These are phyloP conservation scores for Xenentodon cancila DNA, from an alignment of 2,797 vertebrate genomes.

Conservation along the genomic window DNA sequence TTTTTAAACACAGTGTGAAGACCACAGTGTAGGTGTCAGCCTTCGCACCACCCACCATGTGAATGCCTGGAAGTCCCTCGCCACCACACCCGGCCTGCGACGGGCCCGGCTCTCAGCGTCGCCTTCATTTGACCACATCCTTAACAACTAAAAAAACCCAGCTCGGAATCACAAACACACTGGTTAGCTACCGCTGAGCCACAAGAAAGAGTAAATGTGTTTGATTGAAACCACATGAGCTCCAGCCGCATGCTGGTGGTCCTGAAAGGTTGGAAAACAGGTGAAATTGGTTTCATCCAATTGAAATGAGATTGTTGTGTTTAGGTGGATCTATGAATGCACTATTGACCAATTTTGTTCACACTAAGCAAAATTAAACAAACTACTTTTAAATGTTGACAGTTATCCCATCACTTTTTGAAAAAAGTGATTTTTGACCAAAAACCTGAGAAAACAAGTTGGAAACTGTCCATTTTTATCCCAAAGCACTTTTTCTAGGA, in stretches of 20 bases:
- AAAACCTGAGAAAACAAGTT: too few species aligned
- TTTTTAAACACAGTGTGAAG: slow-evolving; percentile 14
- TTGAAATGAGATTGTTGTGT: too few species aligned
- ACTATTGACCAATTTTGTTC: too few species aligned
- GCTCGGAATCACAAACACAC: slow-evolving; percentile 45
- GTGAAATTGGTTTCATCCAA: not conserved
- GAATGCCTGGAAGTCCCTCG: not conserved
- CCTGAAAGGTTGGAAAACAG: not conserved
- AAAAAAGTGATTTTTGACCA: too few species aligned
- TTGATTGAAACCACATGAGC: slow-evolving; percentile 9
- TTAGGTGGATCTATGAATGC: too few species aligned
- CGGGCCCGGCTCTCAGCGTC: slow-evolving; percentile 21
- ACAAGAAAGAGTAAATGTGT: slow-evolving; percentile 24
- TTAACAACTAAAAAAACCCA: slow-evolving; percentile 52
- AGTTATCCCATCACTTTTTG: too few species aligned
- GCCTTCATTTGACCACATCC: slow-evolving; percentile 54
- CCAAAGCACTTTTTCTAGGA: too few species aligned
- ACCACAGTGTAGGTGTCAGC: slow-evolving; percentile 38
- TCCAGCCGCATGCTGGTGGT: not conserved
- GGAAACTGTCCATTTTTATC: too few species aligned
- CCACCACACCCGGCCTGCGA: slow-evolving; percentile 34
- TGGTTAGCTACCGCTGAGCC: slow-evolving; percentile 23
- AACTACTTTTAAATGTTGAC: too few species aligned
- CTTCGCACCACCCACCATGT: slow-evolving; percentile 12
- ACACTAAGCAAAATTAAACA: too few species aligned